These are phyloP conservation scores for Gadopsis bispinosus DNA, from an alignment of 2,797 vertebrate genomes.

Conservation along the genomic window DNA sequence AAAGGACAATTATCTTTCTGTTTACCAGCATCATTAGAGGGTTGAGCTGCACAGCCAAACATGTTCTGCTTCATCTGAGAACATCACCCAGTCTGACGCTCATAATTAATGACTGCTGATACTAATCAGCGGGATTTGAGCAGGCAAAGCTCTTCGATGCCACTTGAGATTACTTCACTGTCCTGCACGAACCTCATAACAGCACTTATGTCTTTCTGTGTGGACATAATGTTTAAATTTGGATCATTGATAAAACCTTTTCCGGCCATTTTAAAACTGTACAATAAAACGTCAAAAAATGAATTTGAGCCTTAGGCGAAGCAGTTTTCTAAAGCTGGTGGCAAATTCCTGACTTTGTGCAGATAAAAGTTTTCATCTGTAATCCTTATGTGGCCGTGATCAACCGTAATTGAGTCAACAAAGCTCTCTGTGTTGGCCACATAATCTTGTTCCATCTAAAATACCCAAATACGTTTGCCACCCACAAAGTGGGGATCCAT, in stretches of 20 bases:
- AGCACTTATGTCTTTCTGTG: slow-evolving; percentile 29
- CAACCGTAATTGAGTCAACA: slow-evolving; percentile 25
- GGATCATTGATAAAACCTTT: not conserved
- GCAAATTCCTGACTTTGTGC: slow-evolving; percentile 8
- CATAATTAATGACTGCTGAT: slow-evolving; percentile 86
- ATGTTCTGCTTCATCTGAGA: slow-evolving; percentile 88
- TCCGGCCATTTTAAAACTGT: slow-evolving; percentile 4
- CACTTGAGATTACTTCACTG: slow-evolving; percentile 72
- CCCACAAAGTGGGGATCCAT: not conserved
- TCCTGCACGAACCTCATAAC: slow-evolving; percentile 60
- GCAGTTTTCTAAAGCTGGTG: slow-evolving; percentile 1
- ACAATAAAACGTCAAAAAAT: not conserved
- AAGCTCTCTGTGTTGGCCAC: slow-evolving; percentile 21
- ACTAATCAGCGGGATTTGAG: slow-evolving; percentile 81
- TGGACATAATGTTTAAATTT: slow-evolving; percentile 18
- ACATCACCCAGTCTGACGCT: slow-evolving; percentile 84
- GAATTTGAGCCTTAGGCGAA: not conserved
- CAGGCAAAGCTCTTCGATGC: slow-evolving; percentile 72
- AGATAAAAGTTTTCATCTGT: slow-evolving; percentile 16
- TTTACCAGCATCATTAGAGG: slow-evolving; percentile 88
- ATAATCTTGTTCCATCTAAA: slow-evolving; percentile 23
- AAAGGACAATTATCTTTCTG: slow-evolving; percentile 89
- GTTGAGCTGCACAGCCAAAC: slow-evolving; percentile 87
- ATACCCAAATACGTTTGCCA: slow-evolving; percentile 10
- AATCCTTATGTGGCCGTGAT: slow-evolving; percentile 3